Conservation (phyloP, 1,140 invertebrate species). For the Drosophila elegans region DNA sequence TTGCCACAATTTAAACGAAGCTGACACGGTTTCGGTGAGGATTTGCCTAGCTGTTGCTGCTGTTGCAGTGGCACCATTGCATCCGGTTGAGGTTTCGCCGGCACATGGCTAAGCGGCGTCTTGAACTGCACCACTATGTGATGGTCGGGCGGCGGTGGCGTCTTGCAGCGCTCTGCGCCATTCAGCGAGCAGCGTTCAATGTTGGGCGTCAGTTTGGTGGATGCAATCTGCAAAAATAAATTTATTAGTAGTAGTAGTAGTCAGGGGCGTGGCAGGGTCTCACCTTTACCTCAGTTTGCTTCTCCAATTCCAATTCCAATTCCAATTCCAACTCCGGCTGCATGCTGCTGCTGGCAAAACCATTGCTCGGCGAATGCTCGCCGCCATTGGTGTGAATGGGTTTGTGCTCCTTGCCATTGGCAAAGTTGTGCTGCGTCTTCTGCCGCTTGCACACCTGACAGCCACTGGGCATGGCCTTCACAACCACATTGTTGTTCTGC, state of each 20-base stretch:
- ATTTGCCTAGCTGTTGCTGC: slow-evolving; percentile 3
- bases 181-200: slow-evolving; percentile 68
- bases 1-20: slow-evolving; percentile 48
- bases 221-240: slow-evolving; percentile 23
- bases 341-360: slow-evolving; percentile 19
- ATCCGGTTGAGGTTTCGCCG: slow-evolving; percentile 58
- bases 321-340: slow-evolving; percentile 13
- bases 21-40: slow-evolving; percentile 55
- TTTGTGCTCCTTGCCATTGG: not conserved
- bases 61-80: slow-evolving; percentile 35
- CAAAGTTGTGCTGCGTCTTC: slow-evolving; percentile 81
- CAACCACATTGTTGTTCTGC: slow-evolving; percentile 55
- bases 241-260: not conserved
- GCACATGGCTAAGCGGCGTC: slow-evolving; percentile 67
- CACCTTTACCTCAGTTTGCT: slow-evolving; percentile 13
- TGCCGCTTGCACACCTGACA: slow-evolving; percentile 83
- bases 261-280: not conserved
- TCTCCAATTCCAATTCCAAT: slow-evolving; percentile 1
- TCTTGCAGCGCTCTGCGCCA: slow-evolving; percentile 48
- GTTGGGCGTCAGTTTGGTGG: slow-evolving; percentile 74
- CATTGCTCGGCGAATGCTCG: slow-evolving; percentile 12
- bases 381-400: slow-evolving; percentile 14
- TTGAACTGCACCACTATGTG: slow-evolving; percentile 71
- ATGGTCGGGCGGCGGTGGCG: slow-evolving; percentile 57
- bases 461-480: slow-evolving; percentile 49